A percentile compares a stretch with the other conserved stretches of the same genome.
Conservation (phyloP, 1,140 invertebrate genomes). For the Listronotus oregonensis region DNA sequence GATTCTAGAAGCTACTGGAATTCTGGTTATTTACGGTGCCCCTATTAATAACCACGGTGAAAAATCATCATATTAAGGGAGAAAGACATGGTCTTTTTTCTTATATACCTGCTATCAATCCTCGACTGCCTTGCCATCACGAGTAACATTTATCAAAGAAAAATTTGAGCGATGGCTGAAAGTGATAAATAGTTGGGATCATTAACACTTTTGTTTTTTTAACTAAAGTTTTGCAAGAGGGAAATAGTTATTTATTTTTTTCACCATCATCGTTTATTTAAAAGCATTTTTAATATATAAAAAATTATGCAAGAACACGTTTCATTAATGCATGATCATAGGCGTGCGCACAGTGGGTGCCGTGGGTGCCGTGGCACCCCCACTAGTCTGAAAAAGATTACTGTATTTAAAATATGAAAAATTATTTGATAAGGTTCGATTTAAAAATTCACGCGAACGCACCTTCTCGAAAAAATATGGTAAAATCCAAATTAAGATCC, state of each 20-base stretch:
- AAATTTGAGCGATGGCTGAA: slow-evolving; percentile 17
- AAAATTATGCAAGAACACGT: too few relatives aligned
- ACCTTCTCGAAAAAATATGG: too few relatives aligned
- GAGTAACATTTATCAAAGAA: slow-evolving; percentile 27
- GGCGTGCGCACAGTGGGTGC: too few relatives aligned
- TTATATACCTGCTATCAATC: slow-evolving; percentile 32
- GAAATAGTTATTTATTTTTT: not conserved
- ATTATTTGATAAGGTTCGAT: too few relatives aligned
- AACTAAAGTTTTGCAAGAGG: not conserved
- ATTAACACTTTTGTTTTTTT: slow-evolving; percentile 26
- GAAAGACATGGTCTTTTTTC: slow-evolving; percentile 32
- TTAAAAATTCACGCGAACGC: too few relatives aligned
- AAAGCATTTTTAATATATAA: too few relatives aligned
- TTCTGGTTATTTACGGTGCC: slow-evolving; percentile 33
- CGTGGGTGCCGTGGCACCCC: too few relatives aligned
- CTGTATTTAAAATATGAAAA: too few relatives aligned
- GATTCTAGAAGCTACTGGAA: slow-evolving; percentile 40
- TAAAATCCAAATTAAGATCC: too few relatives aligned
- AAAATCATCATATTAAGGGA: slow-evolving; percentile 38
- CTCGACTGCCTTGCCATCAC: slow-evolving; percentile 16
- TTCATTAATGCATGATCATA: too few relatives aligned
- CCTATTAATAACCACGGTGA: slow-evolving; percentile 35
- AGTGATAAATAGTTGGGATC: slow-evolving; percentile 24
- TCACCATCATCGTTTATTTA: too few relatives aligned
- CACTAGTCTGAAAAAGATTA: too few relatives aligned